Percentiles rank a stretch among this genome's conserved stretches.
Conservation (phyloP, 1,140 invertebrate genomes). For the Drosophila malerkotliana region DNA sequence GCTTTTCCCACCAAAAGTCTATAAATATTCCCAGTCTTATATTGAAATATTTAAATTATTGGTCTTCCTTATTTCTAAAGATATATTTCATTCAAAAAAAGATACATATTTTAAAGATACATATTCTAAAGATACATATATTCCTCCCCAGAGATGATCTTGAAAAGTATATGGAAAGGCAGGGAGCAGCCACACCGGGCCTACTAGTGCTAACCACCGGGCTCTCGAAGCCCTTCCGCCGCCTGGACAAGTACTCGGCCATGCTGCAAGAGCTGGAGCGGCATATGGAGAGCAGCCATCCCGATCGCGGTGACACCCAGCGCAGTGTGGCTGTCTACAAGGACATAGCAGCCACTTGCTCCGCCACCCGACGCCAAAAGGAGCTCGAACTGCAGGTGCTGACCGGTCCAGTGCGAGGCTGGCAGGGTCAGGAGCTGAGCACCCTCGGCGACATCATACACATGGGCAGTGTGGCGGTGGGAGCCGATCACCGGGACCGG, state of each 20-base stretch:
- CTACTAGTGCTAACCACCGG: slow-evolving; percentile 95
- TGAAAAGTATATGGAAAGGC: slow-evolving; percentile 93
- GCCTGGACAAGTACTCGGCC: slow-evolving; percentile 96
- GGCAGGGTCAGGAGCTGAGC: slow-evolving; percentile 95
- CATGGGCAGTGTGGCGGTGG: slow-evolving; percentile 94
- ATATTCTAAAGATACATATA: not conserved
- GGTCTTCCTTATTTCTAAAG: not conserved
- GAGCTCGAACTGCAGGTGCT: slow-evolving; percentile 98
- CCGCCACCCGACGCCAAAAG: slow-evolving; percentile 94
- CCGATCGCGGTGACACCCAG: slow-evolving; percentile 98
- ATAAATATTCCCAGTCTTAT: not conserved
- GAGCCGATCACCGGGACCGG: slow-evolving; percentile 92
- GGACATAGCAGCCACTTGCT: slow-evolving; percentile 94
- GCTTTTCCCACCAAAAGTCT: not conserved
- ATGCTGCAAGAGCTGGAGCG: slow-evolving; percentile 97
- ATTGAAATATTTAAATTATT: not conserved
- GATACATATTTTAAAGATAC: not conserved
- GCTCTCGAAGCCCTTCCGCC: slow-evolving; percentile 96
- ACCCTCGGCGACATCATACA: slow-evolving; percentile 87
- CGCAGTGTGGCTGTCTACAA: slow-evolving; percentile 96
- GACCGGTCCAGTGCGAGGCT: slow-evolving; percentile 95
- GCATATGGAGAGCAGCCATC: slow-evolving; percentile 97
- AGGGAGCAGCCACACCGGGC: slow-evolving; percentile 92
- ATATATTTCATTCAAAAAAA: not conserved
- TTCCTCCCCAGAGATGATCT: slow-evolving; percentile 89